Base-by-base conservation (phyloP, 2,888 invertebrate species). In the Acholoe squamosa region DNA sequence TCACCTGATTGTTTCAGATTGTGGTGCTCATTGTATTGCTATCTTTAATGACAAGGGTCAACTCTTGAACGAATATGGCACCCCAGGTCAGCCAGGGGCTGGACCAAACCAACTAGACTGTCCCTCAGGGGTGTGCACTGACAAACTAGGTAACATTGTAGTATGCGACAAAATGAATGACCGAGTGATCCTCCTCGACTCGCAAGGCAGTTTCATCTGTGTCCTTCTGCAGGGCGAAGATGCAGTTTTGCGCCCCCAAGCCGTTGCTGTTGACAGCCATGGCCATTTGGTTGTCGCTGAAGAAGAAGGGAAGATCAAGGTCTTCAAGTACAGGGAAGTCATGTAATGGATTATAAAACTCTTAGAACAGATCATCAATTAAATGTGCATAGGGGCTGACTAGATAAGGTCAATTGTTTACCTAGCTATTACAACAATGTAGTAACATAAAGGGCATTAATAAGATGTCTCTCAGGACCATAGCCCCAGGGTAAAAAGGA, bases 81-180 rank as follows among this genome's bases (percentile, higher is more conserved):
- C 56, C 12, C 34, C 56, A 16, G 84, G 71, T 19, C 25, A 33
- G n/a, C 33, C 34, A 0, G 90, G 90, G 5, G 43, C 43, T 28
- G 61, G n/a, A 22, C 33, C 71, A 0, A 28, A 12, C 43, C 86
- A 90, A 3, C 71, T 90, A 12, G 80, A 90, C 52, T 61, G 84
- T 19, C 90, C 90, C n/a, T 84, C 84, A 19, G 90, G 90, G 7
- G 84, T 90, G 28, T 84, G 84, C 84, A 67, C 31, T 10, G 90
- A 90, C 28, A 90, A 43, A 25, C 43, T 90, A 3, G 90, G 84
- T 25, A 67, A 90, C 52, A 61, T 90, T 5, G 14, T 90, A 12
- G 77, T 90, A 5, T 90, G 90, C 54, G 90, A 90, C 43, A 90
- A 90, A 34, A 34, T 52, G n/a, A 90, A 90, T 76, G 61, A 90